Evolutionary conservation across 2,113 vertebrate species (phyloP).

Genomic region (Leptobrachium ailaonicum): DNA sequence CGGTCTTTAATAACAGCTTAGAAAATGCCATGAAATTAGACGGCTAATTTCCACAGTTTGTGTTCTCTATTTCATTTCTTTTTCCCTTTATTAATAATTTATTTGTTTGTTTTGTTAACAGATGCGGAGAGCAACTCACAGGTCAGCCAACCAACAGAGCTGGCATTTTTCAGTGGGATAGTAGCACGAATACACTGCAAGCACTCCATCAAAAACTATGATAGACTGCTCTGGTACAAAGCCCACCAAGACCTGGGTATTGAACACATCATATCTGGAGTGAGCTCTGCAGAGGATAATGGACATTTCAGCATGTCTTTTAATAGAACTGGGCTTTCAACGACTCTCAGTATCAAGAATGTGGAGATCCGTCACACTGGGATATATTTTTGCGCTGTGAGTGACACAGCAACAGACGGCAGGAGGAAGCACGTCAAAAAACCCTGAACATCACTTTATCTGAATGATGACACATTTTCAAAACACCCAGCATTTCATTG

Average conservation of each 20-base stretch:
- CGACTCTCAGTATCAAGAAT: not conserved
- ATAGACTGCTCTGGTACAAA: constrained; percentile 16
- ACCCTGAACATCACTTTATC: too few relatives aligned
- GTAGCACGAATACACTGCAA: not conserved
- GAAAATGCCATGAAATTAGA: too few relatives aligned
- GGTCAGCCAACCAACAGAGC: not conserved
- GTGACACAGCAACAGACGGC: constrained; percentile 16
- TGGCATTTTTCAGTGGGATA: not conserved
- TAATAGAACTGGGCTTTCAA: not conserved
- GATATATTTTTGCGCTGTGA: constrained; percentile 26
- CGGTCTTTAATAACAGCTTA: too few relatives aligned
- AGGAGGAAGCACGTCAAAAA: constrained; percentile 1
- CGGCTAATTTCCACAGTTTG: too few relatives aligned
- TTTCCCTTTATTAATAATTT: not conserved
- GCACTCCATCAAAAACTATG: not conserved
- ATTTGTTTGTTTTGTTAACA: not conserved
- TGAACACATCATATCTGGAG: constrained; percentile 7
- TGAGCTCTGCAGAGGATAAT: not conserved
- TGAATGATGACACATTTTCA: too few relatives aligned
- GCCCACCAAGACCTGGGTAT: too few relatives aligned
- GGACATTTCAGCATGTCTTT: constrained; percentile 3
- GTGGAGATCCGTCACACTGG: not conserved
- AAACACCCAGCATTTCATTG: too few relatives aligned
- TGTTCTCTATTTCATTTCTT: too few relatives aligned
- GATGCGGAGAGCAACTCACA: not conserved